Percentiles rank a stretch among this genome's conserved stretches.
phyloP scores from a whole-genome alignment of 2,888 invertebrate genomes.

The Cheilosia variabilis region DNA sequence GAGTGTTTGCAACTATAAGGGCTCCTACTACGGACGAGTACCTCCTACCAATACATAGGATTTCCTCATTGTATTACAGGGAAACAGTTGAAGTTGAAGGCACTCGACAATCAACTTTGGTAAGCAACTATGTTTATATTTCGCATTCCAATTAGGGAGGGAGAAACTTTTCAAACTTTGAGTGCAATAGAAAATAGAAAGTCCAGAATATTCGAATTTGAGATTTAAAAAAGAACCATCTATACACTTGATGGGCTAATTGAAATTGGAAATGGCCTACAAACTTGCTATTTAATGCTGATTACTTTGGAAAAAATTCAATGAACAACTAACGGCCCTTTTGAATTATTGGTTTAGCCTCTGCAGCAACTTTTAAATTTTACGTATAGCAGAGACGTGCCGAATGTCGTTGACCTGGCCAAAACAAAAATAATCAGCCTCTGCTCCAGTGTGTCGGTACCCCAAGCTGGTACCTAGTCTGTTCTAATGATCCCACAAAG shows the following conservation, averaged over 20 bases:
- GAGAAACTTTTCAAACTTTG: constrained; percentile 41
- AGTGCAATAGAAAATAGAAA: constrained; percentile 28
- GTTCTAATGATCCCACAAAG: too few species aligned
- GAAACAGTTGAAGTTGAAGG: constrained; percentile 9
- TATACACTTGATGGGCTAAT: constrained; percentile 23
- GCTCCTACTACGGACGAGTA: constrained; percentile 6
- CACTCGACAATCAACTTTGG: background rate
- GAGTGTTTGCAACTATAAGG: constrained; percentile 63
- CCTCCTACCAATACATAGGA: background rate
- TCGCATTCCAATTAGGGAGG: constrained; percentile 50
- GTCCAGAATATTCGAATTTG: constrained; percentile 20
- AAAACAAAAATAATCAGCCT: too few species aligned
- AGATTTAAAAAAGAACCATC: background rate
- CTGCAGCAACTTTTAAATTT: too few species aligned
- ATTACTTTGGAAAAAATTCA: background rate
- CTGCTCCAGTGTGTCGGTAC: too few species aligned
- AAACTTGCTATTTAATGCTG: background rate
- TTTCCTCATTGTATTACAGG: constrained; percentile 32
- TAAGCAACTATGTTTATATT: constrained; percentile 37
- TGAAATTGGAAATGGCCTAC: constrained; percentile 3
- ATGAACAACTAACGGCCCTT: background rate
- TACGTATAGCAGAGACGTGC: too few species aligned
- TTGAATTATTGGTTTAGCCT: too few species aligned
- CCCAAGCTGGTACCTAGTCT: too few species aligned
- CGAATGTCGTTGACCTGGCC: too few species aligned